Percentiles rank a stretch among this genome's conserved stretches.
These are phyloP conservation scores for Embiotoca jacksoni DNA, from an alignment of 2,113 vertebrate species.

Conservation along the genomic window DNA sequence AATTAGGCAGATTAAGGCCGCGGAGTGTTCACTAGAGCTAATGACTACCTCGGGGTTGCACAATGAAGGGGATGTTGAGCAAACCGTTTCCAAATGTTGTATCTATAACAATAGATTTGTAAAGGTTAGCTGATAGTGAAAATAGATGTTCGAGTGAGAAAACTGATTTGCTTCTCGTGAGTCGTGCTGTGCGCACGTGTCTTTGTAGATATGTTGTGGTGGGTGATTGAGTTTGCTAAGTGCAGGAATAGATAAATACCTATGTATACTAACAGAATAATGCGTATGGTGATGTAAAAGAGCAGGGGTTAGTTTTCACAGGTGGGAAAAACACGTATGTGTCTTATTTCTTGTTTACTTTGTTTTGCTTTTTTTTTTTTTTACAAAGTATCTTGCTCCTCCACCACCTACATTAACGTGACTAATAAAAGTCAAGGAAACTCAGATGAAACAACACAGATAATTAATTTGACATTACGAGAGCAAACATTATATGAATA, in stretches of 20 bases:
- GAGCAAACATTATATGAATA: too few species aligned
- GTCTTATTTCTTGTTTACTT: too few species aligned
- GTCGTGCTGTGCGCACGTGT: background rate
- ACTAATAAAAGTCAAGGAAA: too few species aligned
- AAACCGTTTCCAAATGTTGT: conserved; percentile 18
- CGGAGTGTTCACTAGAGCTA: conserved; percentile 40
- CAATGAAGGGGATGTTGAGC: background rate
- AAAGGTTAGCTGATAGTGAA: background rate
- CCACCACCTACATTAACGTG: too few species aligned
- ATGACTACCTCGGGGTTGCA: conserved; percentile 27
- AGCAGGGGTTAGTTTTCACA: background rate
- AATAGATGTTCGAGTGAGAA: background rate
- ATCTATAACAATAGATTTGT: background rate
- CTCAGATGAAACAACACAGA: too few species aligned
- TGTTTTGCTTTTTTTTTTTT: too few species aligned
- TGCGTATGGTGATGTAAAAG: background rate
- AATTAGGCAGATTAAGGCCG: conserved; percentile 66
- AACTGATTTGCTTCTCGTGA: background rate
- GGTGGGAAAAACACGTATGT: background rate
- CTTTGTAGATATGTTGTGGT: background rate
- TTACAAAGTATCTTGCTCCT: too few species aligned
- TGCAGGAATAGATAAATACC: background rate
- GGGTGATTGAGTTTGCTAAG: background rate
- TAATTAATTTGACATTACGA: too few species aligned
- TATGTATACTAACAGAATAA: too few species aligned